Conservation (phyloP, 2,113 vertebrate genomes). For the Leucopsar rothschildi region DNA sequence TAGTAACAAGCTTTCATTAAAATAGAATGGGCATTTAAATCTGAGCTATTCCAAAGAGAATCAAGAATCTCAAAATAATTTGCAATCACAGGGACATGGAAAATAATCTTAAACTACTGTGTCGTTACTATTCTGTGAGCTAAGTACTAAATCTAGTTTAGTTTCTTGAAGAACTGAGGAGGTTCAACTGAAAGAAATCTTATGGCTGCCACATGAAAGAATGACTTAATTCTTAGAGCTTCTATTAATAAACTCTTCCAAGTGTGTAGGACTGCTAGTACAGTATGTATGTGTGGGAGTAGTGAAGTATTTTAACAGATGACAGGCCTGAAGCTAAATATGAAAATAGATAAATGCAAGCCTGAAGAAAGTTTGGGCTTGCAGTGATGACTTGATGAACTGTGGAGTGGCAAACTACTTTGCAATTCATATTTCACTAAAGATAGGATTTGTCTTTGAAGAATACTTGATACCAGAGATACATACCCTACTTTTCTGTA, state of each 20-base stretch:
- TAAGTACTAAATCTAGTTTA: neutral
- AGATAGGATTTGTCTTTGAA: neutral
- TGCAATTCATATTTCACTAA: constrained; percentile 4
- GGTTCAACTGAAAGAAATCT: constrained; percentile 16
- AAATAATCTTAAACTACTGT: neutral
- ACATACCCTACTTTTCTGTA: neutral
- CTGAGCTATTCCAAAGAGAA: constrained; percentile 46
- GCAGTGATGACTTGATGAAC: neutral
- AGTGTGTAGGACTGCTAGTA: neutral
- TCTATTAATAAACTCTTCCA: constrained; percentile 3
- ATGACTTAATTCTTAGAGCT: constrained; percentile 45
- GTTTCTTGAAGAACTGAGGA: constrained; percentile 26
- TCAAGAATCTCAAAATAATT: constrained; percentile 45
- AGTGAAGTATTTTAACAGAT: constrained; percentile 55
- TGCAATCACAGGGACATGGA: constrained; percentile 33
- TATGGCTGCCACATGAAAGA: neutral
- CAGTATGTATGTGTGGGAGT: constrained; percentile 1
- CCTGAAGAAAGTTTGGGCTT: constrained; percentile 22
- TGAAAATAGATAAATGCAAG: constrained; percentile 47
- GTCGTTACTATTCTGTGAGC: neutral
- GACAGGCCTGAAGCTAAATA: constrained; percentile 58
- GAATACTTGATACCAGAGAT: neutral
- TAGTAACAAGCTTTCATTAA: constrained; percentile 30
- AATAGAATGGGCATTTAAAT: constrained; percentile 40
- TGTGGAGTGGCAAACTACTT: neutral